Evolutionary conservation across 2,888 invertebrate genomes (phyloP), one percentile per base, ranked within the genome.

Genomic region (Lasioglossum vierecki): DNA sequence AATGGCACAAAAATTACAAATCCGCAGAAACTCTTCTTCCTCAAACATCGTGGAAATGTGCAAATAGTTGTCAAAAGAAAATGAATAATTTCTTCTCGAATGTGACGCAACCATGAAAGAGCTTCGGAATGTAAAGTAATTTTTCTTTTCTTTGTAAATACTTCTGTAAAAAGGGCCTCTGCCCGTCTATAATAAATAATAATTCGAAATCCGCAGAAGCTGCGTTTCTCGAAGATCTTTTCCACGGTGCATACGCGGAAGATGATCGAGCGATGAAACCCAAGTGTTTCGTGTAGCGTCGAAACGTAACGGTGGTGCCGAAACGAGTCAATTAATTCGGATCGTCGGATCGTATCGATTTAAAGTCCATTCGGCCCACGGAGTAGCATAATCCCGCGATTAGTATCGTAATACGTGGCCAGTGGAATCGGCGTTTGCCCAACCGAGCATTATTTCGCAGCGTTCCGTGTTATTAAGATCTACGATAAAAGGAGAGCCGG

Each of bases 401-500:
- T 85, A 87, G 78, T 82, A 85, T 80, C 85, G 80, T 80, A 83
- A 85, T 85, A 82, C 79, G 78, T 76, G 80, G 71, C 68, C 82
- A 35, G 82, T 85, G 66, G 85, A 82, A 85, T 78, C 85, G 78
- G 80, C 78, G 85, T 85, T 85, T 82, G 85, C 80, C 80, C 85
- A 83, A 87, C 86, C 85, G 60, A 79, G 53, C 77, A 87, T 86
- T 86, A 86, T 83, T 86, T 82, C 68, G 53, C 85, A 77, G 66
- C 77, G 80, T 85, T 82, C 85, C 76, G 85, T 87, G 82, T 87
- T 87, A 87, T 87, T 87, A 87, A 87, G 86, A 87, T 87, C 78
- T 71, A 41, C 80, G 86, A 87, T 87, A 87, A 85, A 85, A 72
- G 78, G 30, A 26, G 22, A 39, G 66, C 53, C 76, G 76, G 86